Percentiles rank a stretch among this genome's conserved stretches.
Evolutionary conservation across 2,113 vertebrate species (phyloP).

Genomic region (Ceratotherium simum): DNA sequence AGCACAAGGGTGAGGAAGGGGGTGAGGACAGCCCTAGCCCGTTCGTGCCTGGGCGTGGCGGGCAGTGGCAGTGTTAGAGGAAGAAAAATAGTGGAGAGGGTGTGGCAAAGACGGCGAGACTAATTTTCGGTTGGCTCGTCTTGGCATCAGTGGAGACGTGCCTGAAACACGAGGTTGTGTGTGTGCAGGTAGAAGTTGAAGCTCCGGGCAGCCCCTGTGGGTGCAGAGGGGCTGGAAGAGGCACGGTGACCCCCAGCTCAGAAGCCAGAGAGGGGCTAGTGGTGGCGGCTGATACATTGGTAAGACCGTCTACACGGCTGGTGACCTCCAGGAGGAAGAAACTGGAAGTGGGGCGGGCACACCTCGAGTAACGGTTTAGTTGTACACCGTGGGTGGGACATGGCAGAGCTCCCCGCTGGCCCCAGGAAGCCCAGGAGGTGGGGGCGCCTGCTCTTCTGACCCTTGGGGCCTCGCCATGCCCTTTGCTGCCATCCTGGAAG

Average conservation of each 20-base stretch:
- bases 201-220: neutral
- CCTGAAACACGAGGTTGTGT: fast-evolving
- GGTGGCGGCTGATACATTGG: fast-evolving
- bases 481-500: neutral
- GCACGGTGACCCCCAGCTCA: neutral
- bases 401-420: neutral
- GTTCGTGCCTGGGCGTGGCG: fast-evolving
- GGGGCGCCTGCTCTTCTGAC: fast-evolving
- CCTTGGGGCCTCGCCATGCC: fast-evolving
- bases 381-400: fast-evolving
- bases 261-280: neutral
- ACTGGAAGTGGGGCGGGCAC: neutral
- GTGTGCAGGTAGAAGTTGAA: fast-evolving
- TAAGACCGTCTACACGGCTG: fast-evolving
- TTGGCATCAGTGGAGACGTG: neutral
- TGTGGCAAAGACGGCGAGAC: neutral
- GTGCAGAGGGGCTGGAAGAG: neutral
- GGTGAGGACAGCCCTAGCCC: too few species aligned
- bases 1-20: neutral
- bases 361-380: fast-evolving
- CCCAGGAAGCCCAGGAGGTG: fast-evolving
- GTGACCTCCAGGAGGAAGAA: neutral
- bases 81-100: neutral
- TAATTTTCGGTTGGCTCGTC: neutral
- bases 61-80: fast-evolving